A percentile compares a stretch with the other conserved stretches of the same genome.
phyloP scores from a whole-genome alignment of 2,888 invertebrate genomes.

The Eupithecia vulgata region DNA sequence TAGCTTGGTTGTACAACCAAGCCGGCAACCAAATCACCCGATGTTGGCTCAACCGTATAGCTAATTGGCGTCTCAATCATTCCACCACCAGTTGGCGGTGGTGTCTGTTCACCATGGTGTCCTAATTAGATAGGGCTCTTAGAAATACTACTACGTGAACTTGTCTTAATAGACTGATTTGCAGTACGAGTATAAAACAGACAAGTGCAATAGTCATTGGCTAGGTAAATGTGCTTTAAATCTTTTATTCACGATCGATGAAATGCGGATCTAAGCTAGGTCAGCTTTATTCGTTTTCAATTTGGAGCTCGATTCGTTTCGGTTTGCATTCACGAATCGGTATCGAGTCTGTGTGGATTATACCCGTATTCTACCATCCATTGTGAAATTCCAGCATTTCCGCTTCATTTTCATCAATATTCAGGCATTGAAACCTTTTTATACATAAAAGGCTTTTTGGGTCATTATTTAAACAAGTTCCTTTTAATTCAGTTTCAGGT shows the following conservation, averaged over 20 bases:
- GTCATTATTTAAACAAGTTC: not conserved
- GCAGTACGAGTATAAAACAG: not conserved
- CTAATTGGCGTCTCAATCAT: no score
- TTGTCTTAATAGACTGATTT: not conserved
- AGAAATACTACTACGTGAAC: no score
- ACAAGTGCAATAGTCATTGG: not conserved
- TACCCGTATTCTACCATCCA: slow-evolving; percentile 20
- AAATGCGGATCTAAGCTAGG: slow-evolving; percentile 27
- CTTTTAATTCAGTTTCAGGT: not conserved
- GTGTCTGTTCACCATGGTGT: no score
- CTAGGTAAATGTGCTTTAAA: not conserved
- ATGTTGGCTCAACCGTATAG: no score
- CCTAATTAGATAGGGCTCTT: no score
- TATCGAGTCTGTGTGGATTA: slow-evolving; percentile 18
- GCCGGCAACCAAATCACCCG: no score
- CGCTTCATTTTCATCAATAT: not conserved
- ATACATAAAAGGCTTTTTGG: slow-evolving; percentile 6
- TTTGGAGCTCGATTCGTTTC: slow-evolving; percentile 31
- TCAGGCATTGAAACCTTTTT: slow-evolving; percentile 13
- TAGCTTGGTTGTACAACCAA: no score
- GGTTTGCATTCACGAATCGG: slow-evolving; percentile 25
- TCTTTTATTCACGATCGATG: slow-evolving; percentile 16
- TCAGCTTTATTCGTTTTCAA: slow-evolving; percentile 36
- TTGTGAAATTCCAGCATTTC: slow-evolving; percentile 15
- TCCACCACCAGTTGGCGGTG: no score